phyloP scores from a whole-genome alignment of 2,797 vertebrate genomes.

The Microcaecilia unicolor region DNA sequence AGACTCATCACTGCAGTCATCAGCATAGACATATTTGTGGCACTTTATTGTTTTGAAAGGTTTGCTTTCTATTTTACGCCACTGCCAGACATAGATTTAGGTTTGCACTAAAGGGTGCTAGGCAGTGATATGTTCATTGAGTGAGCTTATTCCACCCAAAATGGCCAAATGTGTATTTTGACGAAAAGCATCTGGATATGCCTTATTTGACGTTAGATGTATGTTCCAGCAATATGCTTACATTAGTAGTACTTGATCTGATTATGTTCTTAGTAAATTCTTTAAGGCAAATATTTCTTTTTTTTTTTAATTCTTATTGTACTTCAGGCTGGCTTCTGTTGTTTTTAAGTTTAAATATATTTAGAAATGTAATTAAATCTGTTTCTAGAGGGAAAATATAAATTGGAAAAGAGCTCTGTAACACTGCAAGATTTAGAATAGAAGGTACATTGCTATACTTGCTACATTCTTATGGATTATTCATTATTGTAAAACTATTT shows the following conservation, averaged over 20 bases:
- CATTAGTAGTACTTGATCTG: conserved; percentile 6
- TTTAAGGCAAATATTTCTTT: conserved; percentile 12
- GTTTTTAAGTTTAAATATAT: conserved; percentile 27
- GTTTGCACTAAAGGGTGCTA: conserved; percentile 21
- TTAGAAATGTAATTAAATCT: conserved; percentile 15
- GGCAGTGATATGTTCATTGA: conserved; percentile 4
- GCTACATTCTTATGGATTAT: conserved; percentile 15
- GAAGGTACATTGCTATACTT: neutral
- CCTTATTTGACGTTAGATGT: conserved; percentile 10
- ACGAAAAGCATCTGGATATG: conserved; percentile 7
- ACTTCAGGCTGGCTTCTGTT: conserved; percentile 38
- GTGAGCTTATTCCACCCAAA: conserved; percentile 1
- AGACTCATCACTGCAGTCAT: conserved; percentile 1
- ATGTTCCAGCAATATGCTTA: conserved; percentile 15
- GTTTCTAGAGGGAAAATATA: neutral
- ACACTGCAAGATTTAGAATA: no score
- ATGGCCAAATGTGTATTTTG: conserved; percentile 9
- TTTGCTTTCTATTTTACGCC: conserved; percentile 37
- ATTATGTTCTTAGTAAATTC: conserved; percentile 10
- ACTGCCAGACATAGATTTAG: conserved; percentile 26
- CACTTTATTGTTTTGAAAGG: conserved; percentile 37
- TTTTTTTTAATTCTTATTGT: conserved; percentile 18
- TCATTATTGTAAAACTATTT: conserved; percentile 11
- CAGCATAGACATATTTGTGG: conserved; percentile 27
- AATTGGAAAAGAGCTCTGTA: conserved; percentile 9